Evolutionary conservation across 1,140 invertebrate species (phyloP).

Genomic region (Drosophila chauvacae): DNA sequence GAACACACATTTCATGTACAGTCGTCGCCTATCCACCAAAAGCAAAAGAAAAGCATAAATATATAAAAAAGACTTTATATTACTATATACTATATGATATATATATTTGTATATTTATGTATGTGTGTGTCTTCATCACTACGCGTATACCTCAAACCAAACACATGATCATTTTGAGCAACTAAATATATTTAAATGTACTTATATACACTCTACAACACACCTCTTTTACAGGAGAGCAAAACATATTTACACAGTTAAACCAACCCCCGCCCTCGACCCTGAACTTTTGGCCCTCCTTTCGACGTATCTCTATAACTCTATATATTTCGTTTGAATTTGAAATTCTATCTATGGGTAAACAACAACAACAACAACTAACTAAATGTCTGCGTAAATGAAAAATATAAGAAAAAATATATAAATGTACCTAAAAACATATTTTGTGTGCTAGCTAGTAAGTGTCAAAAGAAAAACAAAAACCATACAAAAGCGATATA

Average conservation of each 20-base stretch:
- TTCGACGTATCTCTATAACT: constrained; percentile 46
- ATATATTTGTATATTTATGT: constrained; percentile 75
- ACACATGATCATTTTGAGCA: constrained; percentile 80
- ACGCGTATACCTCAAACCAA: constrained; percentile 84
- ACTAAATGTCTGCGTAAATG: constrained; percentile 77
- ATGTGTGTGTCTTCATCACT: constrained; percentile 85
- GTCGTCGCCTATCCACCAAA: constrained; percentile 45
- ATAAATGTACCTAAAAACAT: constrained; percentile 82
- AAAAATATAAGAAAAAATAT: constrained; percentile 62
- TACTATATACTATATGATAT: constrained; percentile 51
- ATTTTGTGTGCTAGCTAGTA: constrained; percentile 83
- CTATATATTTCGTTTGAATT: constrained; percentile 50
- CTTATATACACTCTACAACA: constrained; percentile 81
- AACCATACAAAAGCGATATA: constrained; percentile 55
- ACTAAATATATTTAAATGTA: constrained; percentile 77
- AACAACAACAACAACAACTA: constrained; percentile 25
- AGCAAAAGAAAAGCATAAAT: constrained; percentile 22
- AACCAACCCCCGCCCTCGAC: constrained; percentile 1
- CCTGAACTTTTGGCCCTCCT: constrained; percentile 40
- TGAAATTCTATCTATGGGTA: constrained; percentile 65
- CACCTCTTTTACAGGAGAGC: constrained; percentile 55
- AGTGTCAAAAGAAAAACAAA: constrained; percentile 68
- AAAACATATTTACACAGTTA: constrained; percentile 69
- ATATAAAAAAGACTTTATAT: constrained; percentile 54
- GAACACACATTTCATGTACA: constrained; percentile 50